A percentile compares a stretch with the other conserved stretches of the same genome.
Conservation (phyloP, 2,797 vertebrate genomes). For the Crenuchus spilurus region DNA sequence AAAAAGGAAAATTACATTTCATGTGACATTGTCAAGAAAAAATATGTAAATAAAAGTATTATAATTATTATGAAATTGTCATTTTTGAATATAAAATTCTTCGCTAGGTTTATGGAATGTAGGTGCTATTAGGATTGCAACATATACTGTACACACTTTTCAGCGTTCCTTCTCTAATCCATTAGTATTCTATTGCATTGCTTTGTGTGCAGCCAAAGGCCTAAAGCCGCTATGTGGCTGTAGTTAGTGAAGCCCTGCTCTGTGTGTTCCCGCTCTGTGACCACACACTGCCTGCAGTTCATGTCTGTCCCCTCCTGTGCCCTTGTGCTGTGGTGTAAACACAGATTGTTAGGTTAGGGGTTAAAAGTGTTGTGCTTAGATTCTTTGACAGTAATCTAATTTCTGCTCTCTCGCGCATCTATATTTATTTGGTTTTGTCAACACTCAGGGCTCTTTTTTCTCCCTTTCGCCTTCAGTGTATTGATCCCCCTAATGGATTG, state of each 20-base stretch:
- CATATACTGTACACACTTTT: too few species aligned
- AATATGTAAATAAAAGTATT: too few species aligned
- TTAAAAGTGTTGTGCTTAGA: slow-evolving; percentile 90
- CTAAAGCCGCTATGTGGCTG: slow-evolving; percentile 6
- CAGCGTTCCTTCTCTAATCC: not conserved
- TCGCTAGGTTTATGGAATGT: too few species aligned
- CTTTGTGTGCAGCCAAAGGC: not conserved
- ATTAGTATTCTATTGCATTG: not conserved
- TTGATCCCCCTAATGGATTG: slow-evolving; percentile 96
- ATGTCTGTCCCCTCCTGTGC: slow-evolving; percentile 53
- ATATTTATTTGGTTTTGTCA: slow-evolving; percentile 96
- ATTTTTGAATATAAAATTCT: too few species aligned
- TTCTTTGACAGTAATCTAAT: slow-evolving; percentile 93
- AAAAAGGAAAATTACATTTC: slow-evolving; percentile 25
- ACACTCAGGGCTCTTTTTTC: slow-evolving; percentile 78
- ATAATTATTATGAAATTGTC: too few species aligned
- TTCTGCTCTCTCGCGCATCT: slow-evolving; percentile 87
- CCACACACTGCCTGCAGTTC: slow-evolving; percentile 32
- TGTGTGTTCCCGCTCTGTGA: slow-evolving; percentile 11
- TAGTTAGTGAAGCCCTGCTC: slow-evolving; percentile 6
- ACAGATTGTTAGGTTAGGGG: slow-evolving; percentile 89
- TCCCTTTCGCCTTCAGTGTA: slow-evolving; percentile 78
- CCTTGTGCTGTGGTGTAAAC: slow-evolving; percentile 83
- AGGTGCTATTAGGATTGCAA: too few species aligned
- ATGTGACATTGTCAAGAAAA: not conserved